Evolutionary conservation across 2,113 vertebrate genomes (phyloP), one percentile per base, ranked within the genome.

Genomic region (Saguinus imperator): DNA sequence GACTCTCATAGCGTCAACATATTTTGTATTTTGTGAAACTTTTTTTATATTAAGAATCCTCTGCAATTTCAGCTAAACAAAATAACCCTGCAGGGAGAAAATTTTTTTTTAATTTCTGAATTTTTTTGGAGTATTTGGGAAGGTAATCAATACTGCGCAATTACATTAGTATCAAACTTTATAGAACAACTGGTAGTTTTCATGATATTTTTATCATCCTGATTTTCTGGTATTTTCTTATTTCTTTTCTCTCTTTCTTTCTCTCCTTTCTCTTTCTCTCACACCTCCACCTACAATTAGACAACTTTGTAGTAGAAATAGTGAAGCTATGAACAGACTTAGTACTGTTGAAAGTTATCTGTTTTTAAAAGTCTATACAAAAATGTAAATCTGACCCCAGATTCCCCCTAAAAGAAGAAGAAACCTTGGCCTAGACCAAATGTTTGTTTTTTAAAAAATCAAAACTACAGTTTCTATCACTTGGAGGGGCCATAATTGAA

Each of bases 241-340:
- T 21, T 66, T n/a, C 8, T 37, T 87, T 4, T 23, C 12, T 55
- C 27, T 43, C 5, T 16, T 7, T 61, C 11, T 68, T 9, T 9
- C 45, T 55, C 9, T 86, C 1, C 66, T 68, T 68, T 61, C 8
- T 32, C n/a, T 52, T 0, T 7, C 35, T 12, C 2, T 20, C 6
- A 43, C 4, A 2, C 11, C 1, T 7, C 25, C 4, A 11, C 10
- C 48, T 18, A 3, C 2, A 64, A 45, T 83, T 32, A 68, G 1
- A 32, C 18, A 81, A 72, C 5, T 75, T 14, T 9, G 3, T 48
- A n/a, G 7, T 27, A 70, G 8, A 16, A 79, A 23, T 50, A 50
- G 21, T 18, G 80, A 45, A 89, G 2, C 35, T 57, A 25, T 83
- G 18, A 70, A 21, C 3, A 48, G 48, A 87, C 45, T 8, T 35